Percentiles rank a stretch among this genome's conserved stretches.
phyloP scores from a whole-genome alignment of 1,140 invertebrate genomes.

The Coenobita brevimanus region DNA sequence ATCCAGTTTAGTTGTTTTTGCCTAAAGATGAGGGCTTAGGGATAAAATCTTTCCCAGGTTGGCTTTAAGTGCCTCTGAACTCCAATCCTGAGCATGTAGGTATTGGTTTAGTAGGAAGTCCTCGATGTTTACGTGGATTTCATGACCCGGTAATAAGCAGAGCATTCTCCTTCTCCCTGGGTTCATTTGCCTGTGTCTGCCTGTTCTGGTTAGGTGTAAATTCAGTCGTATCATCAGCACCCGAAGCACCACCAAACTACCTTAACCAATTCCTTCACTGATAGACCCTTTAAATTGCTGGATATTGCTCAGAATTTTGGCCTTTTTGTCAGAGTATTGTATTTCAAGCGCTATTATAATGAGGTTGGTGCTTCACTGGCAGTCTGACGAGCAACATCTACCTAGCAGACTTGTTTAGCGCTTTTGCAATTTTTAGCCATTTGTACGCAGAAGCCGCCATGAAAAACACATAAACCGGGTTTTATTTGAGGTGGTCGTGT shows the following conservation, averaged over 20 bases:
- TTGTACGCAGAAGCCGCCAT: constrained; percentile 62
- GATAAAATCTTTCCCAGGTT: not conserved
- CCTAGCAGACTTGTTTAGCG: constrained; percentile 51
- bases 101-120: constrained; percentile 35
- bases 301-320: no score
- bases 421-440: constrained; percentile 62
- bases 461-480: constrained; percentile 57
- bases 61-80: not conserved
- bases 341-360: not conserved
- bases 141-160: constrained; percentile 32
- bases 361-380: constrained; percentile 35
- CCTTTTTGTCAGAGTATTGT: not conserved
- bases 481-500: constrained; percentile 59
- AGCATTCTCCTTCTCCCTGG: constrained; percentile 17
- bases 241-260: no score
- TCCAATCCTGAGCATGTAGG: not conserved
- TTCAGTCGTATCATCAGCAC: not conserved
- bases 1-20: not conserved
- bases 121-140: constrained; percentile 40
- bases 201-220: not conserved
- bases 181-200: not conserved
- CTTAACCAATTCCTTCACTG: no score
- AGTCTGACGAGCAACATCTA: constrained; percentile 33
- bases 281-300: no score
- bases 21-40: not conserved